These are phyloP conservation scores for Heliconius ethilla DNA, from an alignment of 2,888 invertebrate species.

Conservation along the genomic window DNA sequence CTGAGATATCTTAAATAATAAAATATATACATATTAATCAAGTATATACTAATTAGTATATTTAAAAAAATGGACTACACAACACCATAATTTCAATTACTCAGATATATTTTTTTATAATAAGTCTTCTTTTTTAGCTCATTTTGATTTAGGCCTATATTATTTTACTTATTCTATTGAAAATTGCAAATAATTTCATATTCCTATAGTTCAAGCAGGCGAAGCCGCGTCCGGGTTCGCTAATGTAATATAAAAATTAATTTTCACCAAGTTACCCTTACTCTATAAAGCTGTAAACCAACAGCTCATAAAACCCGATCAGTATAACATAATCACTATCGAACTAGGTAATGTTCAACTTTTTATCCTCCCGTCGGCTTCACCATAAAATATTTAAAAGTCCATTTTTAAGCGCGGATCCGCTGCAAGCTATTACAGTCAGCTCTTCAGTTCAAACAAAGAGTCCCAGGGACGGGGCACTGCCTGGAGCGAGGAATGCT, in stretches of 20 bases:
- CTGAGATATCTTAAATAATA: background rate
- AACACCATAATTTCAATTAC: background rate
- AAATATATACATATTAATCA: background rate
- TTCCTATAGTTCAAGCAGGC: no score
- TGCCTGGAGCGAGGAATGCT: slow-evolving; percentile 61
- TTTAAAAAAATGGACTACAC: background rate
- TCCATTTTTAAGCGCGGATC: slow-evolving; percentile 77
- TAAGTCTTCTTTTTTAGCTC: no score
- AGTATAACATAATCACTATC: slow-evolving; percentile 42
- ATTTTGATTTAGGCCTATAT: no score
- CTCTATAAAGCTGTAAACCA: background rate
- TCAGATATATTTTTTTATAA: no score
- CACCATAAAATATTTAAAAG: slow-evolving; percentile 79
- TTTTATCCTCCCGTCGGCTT: slow-evolving; percentile 59
- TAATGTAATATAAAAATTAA: background rate
- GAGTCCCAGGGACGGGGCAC: slow-evolving; percentile 73
- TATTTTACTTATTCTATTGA: no score
- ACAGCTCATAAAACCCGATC: slow-evolving; percentile 18
- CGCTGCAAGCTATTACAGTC: slow-evolving; percentile 81
- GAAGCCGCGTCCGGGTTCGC: no score
- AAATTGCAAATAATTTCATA: no score
- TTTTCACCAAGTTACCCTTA: background rate
- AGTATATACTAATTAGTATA: no score
- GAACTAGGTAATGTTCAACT: slow-evolving; percentile 48
- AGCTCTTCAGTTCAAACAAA: slow-evolving; percentile 80